Base-by-base conservation (phyloP, 2,888 invertebrate species). In the Meloe dianella region DNA sequence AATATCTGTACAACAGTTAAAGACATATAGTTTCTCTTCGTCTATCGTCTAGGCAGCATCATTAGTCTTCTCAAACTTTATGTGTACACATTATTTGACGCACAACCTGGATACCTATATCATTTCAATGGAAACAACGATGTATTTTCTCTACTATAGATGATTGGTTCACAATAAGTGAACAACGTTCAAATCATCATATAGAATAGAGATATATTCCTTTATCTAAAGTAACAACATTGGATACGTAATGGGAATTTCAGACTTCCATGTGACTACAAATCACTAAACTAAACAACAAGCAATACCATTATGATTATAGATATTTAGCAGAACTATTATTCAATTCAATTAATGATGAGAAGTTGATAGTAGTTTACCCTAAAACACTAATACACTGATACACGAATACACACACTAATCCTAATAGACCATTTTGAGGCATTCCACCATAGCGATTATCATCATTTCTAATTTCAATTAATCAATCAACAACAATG, bases 201-300 rank as follows among this genome's bases (percentile, higher is more conserved):
- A n/a, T n/a, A n/a, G 6, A n/a, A 41, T 41, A 5, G 7, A 41
- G n/a, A 4, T 10, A 38, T n/a, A 7, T 41, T 41, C 41, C 38
- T 41, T n/a, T 41, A n/a, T 7, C 10, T 41, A 41, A 7, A 65
- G 59, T 57, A 58, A 24, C 47, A 58, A 54, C 61, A 61, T 51
- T 27, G 58, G 57, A 57, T 56, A 17, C 22, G 61, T 61, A 59
- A 61, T 41, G 57, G 38, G 56, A 17, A 60, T 61, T 57, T 60
- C 65, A 60, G 57, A 65, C 57, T 65, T 65, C 57, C 65, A 61
- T 65, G 57, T 56, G 22, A 47, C 65, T 61, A 29, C 61, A 51
- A 65, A 61, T 64, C 64, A 56, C 41, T 24, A 51, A 59, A 59
- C 64, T 51, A 41, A 65, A 62, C 54, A 4, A 35, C 56, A 61